phyloP scores from a whole-genome alignment of 2,797 vertebrate genomes.

The Microctenopoma steveboyesi region DNA sequence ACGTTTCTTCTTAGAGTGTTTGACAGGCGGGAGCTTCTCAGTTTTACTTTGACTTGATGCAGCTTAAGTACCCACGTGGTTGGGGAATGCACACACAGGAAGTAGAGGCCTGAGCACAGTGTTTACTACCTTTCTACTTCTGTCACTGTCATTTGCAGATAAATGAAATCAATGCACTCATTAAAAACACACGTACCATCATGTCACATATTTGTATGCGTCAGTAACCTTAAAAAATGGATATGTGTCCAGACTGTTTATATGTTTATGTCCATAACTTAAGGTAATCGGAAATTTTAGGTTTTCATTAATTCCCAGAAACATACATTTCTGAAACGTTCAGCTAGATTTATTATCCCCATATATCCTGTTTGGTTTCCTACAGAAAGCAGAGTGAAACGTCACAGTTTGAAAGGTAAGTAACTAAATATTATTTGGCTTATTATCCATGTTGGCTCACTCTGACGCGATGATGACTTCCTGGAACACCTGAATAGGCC shows the following conservation, averaged over 20 bases:
- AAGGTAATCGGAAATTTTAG: neutral
- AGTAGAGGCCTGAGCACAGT: neutral
- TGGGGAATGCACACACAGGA: conserved; percentile 8
- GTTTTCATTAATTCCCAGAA: neutral
- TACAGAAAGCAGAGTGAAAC: conserved; percentile 9
- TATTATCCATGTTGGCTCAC: conserved; percentile 4
- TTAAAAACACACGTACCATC: no score
- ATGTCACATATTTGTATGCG: no score
- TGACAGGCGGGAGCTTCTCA: conserved; percentile 17
- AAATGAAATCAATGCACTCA: no score
- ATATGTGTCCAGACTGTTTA: no score
- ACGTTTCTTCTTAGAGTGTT: conserved; percentile 13
- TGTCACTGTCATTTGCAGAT: neutral
- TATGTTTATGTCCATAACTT: no score
- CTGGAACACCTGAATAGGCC: conserved; percentile 15
- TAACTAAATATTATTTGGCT: conserved; percentile 19
- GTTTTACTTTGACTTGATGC: conserved; percentile 17
- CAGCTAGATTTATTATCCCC: neutral
- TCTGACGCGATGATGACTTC: neutral
- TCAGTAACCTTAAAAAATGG: no score
- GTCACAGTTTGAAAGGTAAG: conserved; percentile 18
- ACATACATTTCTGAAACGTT: neutral
- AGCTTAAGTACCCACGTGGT: conserved; percentile 6
- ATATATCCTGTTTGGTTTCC: neutral
- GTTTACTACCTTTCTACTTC: neutral